Conservation (phyloP, 2,888 invertebrate species). For the Caenorhabditis sulstoni region DNA sequence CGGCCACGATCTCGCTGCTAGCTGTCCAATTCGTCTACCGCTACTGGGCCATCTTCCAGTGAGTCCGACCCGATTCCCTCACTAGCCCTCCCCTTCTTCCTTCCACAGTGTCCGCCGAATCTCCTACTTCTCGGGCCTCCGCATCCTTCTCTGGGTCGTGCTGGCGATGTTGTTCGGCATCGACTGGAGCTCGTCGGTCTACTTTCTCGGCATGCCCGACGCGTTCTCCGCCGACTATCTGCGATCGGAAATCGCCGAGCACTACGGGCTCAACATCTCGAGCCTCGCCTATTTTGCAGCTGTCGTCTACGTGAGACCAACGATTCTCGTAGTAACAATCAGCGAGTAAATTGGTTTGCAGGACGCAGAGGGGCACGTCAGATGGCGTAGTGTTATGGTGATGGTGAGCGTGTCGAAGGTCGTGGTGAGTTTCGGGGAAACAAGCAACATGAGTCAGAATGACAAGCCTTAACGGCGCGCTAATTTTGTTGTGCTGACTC, state of each 20-base stretch:
- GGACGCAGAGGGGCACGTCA: slow-evolving; percentile 27
- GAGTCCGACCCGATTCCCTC: slow-evolving; percentile 4
- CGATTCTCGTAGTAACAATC: too few species aligned
- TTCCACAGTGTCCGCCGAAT: slow-evolving; percentile 29
- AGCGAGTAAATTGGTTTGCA: slow-evolving; percentile 13
- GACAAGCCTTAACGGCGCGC: too few species aligned
- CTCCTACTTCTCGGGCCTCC: slow-evolving; percentile 30
- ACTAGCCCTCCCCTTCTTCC: neutral
- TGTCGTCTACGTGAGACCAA: slow-evolving; percentile 47
- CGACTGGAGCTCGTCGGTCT: slow-evolving; percentile 53
- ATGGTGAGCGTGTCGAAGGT: slow-evolving; percentile 54
- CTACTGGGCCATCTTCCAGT: slow-evolving; percentile 54
- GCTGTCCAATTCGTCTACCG: slow-evolving; percentile 49
- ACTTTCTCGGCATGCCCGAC: slow-evolving; percentile 47
- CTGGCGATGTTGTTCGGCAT: slow-evolving; percentile 44
- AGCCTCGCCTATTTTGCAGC: slow-evolving; percentile 52
- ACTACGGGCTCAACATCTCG: slow-evolving; percentile 41
- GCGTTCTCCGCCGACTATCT: slow-evolving; percentile 46
- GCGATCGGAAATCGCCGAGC: slow-evolving; percentile 28
- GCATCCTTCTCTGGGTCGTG: slow-evolving; percentile 33
- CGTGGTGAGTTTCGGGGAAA: slow-evolving; percentile 40
- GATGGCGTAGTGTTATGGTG: slow-evolving; percentile 49
- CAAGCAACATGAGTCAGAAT: too few species aligned
- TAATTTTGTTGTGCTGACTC: too few species aligned
- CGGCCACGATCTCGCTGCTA: slow-evolving; percentile 48